Conservation (phyloP, 2,888 invertebrate species). For the Phorcus lineatus region DNA sequence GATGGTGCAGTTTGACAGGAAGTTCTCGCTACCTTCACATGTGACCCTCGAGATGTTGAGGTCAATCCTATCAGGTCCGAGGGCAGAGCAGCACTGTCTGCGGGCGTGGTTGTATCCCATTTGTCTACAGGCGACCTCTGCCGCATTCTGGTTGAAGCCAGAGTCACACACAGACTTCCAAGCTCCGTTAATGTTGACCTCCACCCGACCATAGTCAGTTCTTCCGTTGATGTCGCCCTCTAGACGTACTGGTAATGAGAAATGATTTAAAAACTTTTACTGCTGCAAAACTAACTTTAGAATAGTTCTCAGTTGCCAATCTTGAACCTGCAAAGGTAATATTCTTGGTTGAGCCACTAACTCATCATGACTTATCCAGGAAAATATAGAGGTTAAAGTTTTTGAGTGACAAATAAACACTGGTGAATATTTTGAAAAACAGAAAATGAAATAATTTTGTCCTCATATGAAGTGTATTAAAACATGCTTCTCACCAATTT, state of each 20-base stretch:
- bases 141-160: conserved; percentile 82
- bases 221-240: conserved; percentile 35
- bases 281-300: no score
- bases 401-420: neutral
- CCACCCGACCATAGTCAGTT: conserved; percentile 55
- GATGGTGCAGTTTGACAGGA: conserved; percentile 48
- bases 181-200: conserved; percentile 75
- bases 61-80: conserved; percentile 42
- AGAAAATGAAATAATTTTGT: no score
- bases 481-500: no score
- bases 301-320: no score
- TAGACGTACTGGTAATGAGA: conserved; percentile 52
- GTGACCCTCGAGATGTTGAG: conserved; percentile 42
- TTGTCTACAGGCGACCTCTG: conserved; percentile 82
- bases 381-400: no score
- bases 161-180: conserved; percentile 86
- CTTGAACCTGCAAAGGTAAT: no score
- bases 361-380: no score
- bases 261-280: neutral
- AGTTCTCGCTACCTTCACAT: conserved; percentile 52
- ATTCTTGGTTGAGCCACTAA: no score
- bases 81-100: conserved; percentile 56
- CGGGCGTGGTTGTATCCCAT: conserved; percentile 78
- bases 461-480: no score
- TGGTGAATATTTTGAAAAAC: neutral